Evolutionary conservation across 2,888 invertebrate genomes (phyloP).

Genomic region (Polyommatus icarus): DNA sequence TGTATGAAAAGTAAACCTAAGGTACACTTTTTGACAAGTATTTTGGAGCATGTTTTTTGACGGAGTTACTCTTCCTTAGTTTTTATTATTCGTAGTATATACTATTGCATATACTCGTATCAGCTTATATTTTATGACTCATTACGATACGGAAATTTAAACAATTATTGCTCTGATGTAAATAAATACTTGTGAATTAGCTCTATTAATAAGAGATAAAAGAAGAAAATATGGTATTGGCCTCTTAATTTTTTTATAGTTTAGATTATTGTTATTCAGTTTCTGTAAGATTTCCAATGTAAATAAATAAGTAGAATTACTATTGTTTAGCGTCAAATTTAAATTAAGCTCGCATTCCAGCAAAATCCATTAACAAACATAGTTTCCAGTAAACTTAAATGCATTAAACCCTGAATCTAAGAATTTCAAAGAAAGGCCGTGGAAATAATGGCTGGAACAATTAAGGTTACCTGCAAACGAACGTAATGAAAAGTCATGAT

Average conservation of each 20-base stretch:
- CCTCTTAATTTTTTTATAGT: no score
- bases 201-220: not conserved
- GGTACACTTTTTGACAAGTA: no score
- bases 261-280: not conserved
- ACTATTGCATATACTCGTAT: no score
- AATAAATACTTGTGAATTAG: not conserved
- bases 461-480: conserved; percentile 23
- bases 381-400: conserved; percentile 4
- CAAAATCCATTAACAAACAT: not conserved
- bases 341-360: not conserved
- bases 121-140: no score
- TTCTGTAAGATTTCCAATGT: not conserved
- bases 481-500: conserved; percentile 24
- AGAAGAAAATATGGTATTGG: no score
- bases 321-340: not conserved
- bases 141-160: no score
- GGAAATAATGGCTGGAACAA: conserved; percentile 22
- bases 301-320: not conserved
- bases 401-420: conserved; percentile 1
- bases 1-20: no score
- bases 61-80: no score
- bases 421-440: conserved; percentile 8
- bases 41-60: no score
- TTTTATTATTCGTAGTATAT: no score
- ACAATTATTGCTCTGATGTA: no score